phyloP scores from a whole-genome alignment of 2,797 vertebrate genomes.

The Cuniculus paca region DNA sequence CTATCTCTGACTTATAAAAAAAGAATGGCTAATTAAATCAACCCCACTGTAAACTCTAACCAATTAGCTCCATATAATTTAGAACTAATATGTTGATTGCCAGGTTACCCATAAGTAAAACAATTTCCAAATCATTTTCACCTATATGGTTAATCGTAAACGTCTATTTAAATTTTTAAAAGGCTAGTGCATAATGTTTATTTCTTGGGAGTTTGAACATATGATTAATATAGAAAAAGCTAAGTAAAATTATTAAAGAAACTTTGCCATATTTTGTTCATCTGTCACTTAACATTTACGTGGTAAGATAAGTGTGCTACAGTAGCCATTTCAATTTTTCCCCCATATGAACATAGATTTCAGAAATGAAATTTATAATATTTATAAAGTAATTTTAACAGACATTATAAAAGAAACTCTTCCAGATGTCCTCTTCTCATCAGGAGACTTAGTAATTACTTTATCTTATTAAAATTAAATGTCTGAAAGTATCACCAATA shows the following conservation, averaged over 20 bases:
- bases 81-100: not conserved
- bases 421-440: constrained; percentile 32
- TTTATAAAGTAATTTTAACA: constrained; percentile 50
- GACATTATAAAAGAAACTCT: constrained; percentile 29
- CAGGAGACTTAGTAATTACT: not conserved
- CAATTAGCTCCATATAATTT: not conserved
- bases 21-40: not conserved
- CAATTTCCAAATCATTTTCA: not conserved
- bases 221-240: not conserved
- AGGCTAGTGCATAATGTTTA: not conserved
- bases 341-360: not conserved
- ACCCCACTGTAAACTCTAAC: not conserved
- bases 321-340: constrained; percentile 34
- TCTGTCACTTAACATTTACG: not conserved
- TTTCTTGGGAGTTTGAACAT: not conserved
- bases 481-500: constrained; percentile 15
- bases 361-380: constrained; percentile 53
- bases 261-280: not conserved
- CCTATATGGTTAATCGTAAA: not conserved
- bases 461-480: not conserved
- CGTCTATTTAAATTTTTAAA: not conserved
- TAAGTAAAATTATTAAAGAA: not conserved
- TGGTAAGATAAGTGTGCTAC: not conserved
- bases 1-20: not conserved
- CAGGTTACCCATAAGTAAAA: not conserved